A percentile compares a stretch with the other conserved stretches of the same genome.
phyloP scores from a whole-genome alignment of 2,888 invertebrate species.

The Chalcis sispes region DNA sequence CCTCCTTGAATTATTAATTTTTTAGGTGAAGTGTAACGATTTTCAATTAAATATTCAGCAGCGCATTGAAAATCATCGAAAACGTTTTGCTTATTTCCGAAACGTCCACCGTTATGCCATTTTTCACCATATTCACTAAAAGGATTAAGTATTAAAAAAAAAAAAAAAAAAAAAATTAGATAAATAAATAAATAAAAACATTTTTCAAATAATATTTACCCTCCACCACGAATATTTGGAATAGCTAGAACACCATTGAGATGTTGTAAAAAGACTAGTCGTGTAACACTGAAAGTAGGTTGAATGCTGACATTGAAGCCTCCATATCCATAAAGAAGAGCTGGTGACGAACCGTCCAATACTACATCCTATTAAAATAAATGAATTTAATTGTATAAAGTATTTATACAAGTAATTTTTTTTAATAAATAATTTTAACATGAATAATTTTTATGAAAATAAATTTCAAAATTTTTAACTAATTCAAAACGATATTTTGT shows the following conservation, averaged over 20 bases:
- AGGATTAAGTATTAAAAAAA: too few relatives aligned
- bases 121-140: constrained; percentile 96
- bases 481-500: too few relatives aligned
- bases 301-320: constrained; percentile 96
- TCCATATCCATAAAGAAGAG: constrained; percentile 96
- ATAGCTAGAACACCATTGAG: constrained; percentile 93
- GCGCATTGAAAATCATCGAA: constrained; percentile 98
- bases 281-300: constrained; percentile 91
- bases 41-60: constrained; percentile 89
- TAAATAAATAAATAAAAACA: constrained; percentile 25
- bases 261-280: constrained; percentile 92
- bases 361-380: constrained; percentile 79
- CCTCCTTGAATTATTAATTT: constrained; percentile 94
- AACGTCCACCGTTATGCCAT: constrained; percentile 96
- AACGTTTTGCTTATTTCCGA: constrained; percentile 96
- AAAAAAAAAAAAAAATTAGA: constrained; percentile 29
- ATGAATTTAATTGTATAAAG: constrained; percentile 1
- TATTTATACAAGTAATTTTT: too few relatives aligned
- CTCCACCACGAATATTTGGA: constrained; percentile 97
- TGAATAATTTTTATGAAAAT: too few relatives aligned
- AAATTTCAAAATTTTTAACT: too few relatives aligned
- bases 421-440: too few relatives aligned
- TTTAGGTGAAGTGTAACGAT: constrained; percentile 86
- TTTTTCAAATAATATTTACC: constrained; percentile 79
- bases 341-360: constrained; percentile 85